Percentiles rank a stretch among this genome's conserved stretches.
These are phyloP conservation scores for Nasua narica DNA, from an alignment of 2,797 vertebrate genomes.

Conservation along the genomic window DNA sequence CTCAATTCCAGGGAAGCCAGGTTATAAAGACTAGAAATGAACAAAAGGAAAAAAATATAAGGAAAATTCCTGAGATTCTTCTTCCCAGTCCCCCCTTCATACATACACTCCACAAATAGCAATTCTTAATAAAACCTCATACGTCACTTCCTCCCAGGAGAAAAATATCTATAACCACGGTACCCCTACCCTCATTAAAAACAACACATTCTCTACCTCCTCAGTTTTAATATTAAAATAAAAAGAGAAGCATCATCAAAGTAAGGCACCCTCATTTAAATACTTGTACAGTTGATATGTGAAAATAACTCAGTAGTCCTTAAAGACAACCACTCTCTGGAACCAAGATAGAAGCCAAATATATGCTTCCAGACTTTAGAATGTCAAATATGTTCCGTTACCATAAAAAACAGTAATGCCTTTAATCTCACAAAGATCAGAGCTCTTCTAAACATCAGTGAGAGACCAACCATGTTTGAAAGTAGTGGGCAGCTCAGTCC, in stretches of 20 bases:
- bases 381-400: conserved; percentile 5
- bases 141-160: background rate
- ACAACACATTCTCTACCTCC: background rate
- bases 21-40: conserved; percentile 91
- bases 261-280: background rate
- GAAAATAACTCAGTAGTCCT: background rate
- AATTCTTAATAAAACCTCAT: background rate
- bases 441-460: background rate
- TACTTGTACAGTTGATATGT: background rate
- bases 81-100: background rate
- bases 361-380: background rate
- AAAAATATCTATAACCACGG: background rate
- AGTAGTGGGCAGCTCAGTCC: background rate
- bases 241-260: background rate
- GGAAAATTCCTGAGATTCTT: conserved; percentile 19
- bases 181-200: background rate
- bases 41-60: conserved; percentile 34
- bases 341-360: background rate
- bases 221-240: background rate
- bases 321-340: background rate
- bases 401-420: background rate
- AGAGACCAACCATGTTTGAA: background rate
- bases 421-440: background rate
- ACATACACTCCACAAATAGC: background rate
- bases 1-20: conserved; percentile 96